These are phyloP conservation scores for Propithecus coquereli DNA, from an alignment of 2,113 vertebrate species.

Conservation along the genomic window DNA sequence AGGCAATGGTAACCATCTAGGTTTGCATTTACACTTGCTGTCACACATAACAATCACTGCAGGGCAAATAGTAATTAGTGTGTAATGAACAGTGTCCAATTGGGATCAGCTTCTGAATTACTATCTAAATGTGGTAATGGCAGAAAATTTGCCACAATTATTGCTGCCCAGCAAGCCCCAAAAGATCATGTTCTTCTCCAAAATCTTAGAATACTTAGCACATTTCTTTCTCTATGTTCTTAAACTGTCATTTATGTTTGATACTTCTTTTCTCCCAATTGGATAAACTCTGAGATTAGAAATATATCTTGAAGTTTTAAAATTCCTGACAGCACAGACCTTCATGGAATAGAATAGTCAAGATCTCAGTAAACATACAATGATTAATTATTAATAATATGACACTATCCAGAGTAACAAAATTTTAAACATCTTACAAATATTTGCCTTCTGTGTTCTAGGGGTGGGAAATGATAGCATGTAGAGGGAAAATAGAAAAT, in stretches of 20 bases:
- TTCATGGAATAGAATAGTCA: neutral
- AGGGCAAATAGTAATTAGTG: slow-evolving; percentile 55
- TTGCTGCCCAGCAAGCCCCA: neutral
- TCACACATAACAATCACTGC: slow-evolving; percentile 8
- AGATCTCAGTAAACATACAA: neutral
- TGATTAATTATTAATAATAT: neutral
- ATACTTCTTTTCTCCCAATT: neutral
- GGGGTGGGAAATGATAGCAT: neutral
- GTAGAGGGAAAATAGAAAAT: neutral
- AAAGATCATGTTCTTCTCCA: neutral
- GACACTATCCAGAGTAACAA: neutral
- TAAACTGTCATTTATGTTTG: neutral
- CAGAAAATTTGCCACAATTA: slow-evolving; percentile 32
- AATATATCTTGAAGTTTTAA: neutral
- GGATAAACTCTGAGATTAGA: neutral
- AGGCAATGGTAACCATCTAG: neutral
- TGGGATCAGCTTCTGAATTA: slow-evolving; percentile 47
- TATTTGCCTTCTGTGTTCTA: slow-evolving; percentile 26
- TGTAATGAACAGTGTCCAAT: slow-evolving; percentile 63
- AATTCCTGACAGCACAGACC: neutral
- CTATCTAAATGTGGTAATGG: slow-evolving; percentile 32
- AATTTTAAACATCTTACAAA: slow-evolving; percentile 14
- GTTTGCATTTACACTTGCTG: neutral
- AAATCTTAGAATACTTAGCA: neutral
- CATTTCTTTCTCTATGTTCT: slow-evolving; percentile 1